A percentile compares a stretch with the other conserved stretches of the same genome.
phyloP scores from a whole-genome alignment of 1,140 invertebrate genomes.

The Dendroctonus ponderosae region DNA sequence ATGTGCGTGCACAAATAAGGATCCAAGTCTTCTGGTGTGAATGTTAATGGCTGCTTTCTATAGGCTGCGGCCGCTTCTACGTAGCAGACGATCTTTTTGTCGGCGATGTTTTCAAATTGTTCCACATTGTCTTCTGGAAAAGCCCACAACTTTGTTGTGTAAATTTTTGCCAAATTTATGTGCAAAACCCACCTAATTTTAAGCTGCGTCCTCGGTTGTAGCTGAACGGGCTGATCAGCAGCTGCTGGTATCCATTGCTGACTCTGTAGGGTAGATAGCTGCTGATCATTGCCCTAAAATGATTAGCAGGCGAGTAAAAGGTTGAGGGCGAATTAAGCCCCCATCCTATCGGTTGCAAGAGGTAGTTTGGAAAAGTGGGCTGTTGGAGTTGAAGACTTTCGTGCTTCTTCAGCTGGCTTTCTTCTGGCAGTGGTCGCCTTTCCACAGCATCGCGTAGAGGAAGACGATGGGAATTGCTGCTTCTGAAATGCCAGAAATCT shows the following conservation, averaged over 20 bases:
- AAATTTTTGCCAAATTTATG: neutral
- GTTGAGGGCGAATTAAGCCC: neutral
- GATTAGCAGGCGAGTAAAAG: constrained; percentile 27
- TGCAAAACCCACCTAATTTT: constrained; percentile 17
- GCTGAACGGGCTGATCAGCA: constrained; percentile 32
- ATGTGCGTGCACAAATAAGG: constrained; percentile 75
- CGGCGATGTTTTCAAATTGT: neutral
- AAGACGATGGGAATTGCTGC: constrained; percentile 43
- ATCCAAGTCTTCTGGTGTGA: constrained; percentile 66
- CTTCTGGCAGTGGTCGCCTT: constrained; percentile 59
- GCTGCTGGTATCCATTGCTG: constrained; percentile 46
- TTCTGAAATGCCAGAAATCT: constrained; percentile 23
- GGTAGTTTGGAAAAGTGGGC: neutral
- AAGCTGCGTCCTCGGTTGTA: constrained; percentile 30
- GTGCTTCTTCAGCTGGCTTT: constrained; percentile 51
- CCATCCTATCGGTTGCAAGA: constrained; percentile 1
- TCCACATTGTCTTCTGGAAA: constrained; percentile 10
- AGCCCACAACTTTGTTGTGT: neutral
- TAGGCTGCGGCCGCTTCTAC: constrained; percentile 66
- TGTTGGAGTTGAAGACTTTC: constrained; percentile 1
- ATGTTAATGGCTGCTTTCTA: constrained; percentile 64
- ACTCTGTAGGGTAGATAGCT: constrained; percentile 40
- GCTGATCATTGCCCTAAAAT: constrained; percentile 29
- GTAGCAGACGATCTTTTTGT: constrained; percentile 62
- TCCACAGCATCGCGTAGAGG: constrained; percentile 68